phyloP scores from a whole-genome alignment of 1,140 invertebrate species.

The Pissodes strobi region DNA sequence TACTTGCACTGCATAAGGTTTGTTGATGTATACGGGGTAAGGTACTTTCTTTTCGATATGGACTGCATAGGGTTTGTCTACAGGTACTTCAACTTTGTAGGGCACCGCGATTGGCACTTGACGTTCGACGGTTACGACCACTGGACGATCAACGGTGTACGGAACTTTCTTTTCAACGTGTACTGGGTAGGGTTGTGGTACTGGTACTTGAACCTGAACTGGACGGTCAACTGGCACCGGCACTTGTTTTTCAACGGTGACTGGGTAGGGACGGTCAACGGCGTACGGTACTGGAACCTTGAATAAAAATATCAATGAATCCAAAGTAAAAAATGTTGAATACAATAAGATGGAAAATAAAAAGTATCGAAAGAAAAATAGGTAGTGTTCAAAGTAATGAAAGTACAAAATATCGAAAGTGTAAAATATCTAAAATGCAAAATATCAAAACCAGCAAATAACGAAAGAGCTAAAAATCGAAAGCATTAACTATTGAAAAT shows the following conservation, averaged over 20 bases:
- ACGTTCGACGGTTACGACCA: constrained; percentile 27
- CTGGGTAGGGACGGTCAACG: constrained; percentile 33
- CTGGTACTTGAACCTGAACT: constrained; percentile 35
- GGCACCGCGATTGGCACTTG: constrained; percentile 38
- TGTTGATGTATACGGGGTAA: constrained; percentile 38
- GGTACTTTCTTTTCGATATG: constrained; percentile 37
- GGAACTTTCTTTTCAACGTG: constrained; percentile 39
- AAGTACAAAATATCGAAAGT: too few relatives aligned
- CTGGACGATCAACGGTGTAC: constrained; percentile 26
- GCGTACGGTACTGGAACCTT: constrained; percentile 19
- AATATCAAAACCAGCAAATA: too few relatives aligned
- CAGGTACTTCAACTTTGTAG: constrained; percentile 36
- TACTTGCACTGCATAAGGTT: constrained; percentile 31
- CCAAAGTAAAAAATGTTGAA: too few relatives aligned
- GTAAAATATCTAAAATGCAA: too few relatives aligned
- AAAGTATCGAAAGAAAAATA: too few relatives aligned
- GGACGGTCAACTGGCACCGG: constrained; percentile 26
- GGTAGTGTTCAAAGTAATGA: too few relatives aligned
- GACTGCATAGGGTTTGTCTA: constrained; percentile 38
- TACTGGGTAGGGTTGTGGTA: constrained; percentile 39
- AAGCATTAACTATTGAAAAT: too few relatives aligned
- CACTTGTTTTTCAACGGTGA: constrained; percentile 33
- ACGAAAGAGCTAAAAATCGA: too few relatives aligned
- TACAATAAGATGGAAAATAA: too few relatives aligned
- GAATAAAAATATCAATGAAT: too few relatives aligned